Evolutionary conservation across 1,140 invertebrate species (phyloP).

Genomic region (Eueides isabella): DNA sequence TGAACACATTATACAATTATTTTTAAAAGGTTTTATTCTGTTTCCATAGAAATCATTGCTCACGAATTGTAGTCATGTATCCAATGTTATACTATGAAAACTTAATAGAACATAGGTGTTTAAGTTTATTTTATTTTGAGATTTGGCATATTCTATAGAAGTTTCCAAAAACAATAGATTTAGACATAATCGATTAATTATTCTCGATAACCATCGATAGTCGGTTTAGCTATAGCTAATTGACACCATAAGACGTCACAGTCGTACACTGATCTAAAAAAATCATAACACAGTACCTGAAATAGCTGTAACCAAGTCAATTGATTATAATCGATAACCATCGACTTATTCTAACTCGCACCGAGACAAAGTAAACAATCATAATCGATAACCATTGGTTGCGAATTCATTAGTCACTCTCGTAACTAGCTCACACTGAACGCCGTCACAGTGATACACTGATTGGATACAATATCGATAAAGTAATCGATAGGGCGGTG

Average conservation of each 20-base stretch:
- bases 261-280: too few relatives aligned
- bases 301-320: background rate
- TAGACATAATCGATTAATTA: too few relatives aligned
- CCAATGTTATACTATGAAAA: background rate
- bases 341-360: background rate
- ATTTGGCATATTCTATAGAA: too few relatives aligned
- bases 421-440: background rate
- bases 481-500: background rate
- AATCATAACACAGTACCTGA: too few relatives aligned
- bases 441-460: constrained; percentile 11
- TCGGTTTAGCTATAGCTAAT: too few relatives aligned
- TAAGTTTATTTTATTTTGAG: too few relatives aligned
- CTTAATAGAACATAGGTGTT: too few relatives aligned
- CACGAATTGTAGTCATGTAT: background rate
- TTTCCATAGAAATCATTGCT: background rate
- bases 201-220: too few relatives aligned
- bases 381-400: background rate
- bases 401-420: background rate
- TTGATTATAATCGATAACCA: constrained; percentile 5
- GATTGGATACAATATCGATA: background rate
- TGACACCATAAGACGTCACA: too few relatives aligned
- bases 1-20: background rate
- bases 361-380: background rate
- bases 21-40: background rate
- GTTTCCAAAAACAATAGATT: too few relatives aligned